Base-by-base conservation (phyloP, 2,888 invertebrate species). In the Caradrina kadenii region DNA sequence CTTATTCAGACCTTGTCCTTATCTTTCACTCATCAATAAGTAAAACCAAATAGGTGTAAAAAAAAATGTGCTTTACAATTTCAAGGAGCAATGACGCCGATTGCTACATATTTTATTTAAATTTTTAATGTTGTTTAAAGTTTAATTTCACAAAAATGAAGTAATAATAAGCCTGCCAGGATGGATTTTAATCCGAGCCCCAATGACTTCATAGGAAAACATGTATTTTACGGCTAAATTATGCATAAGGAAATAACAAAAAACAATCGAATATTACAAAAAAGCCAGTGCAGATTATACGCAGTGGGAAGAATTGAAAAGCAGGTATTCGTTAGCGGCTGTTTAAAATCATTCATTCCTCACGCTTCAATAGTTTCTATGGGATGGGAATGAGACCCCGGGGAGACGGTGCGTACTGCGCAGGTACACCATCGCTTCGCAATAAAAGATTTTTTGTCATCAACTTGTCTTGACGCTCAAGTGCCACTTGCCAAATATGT, bases 311-410 rank as follows among this genome's bases (percentile, higher is more conserved):
- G 87, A 89, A 90, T 91, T 86, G 88, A 88, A n/a, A 92, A 92
- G 87, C 91, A 89, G 88, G 89, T 91, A 92, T 90, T 91, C 89
- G 83, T 85, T 84, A 86, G 85, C 74, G 87, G 84, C 86, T 91
- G 89, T 90, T 92, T 87, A 86, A 89, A 91, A 92, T 92, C 92
- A 93, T 93, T 93, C 91, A 93, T 93, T 93, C 89, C 81, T 88
- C 86, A 91, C 89, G 91, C 88, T 91, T 93, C 86, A 93, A 93
- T 92, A 89, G 89, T 91, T 92, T 91, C 87, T 89, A 88, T 88
- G 84, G 86, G 87, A 83, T 83, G 86, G 89, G 87, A 90, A 90
- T 88, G 86, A 88, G 88, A 85, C 87, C 89, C 89, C 72, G 71
- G 90, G 89, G 90, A 90, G 90, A 89, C 87, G 89, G 81, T 76